Evolutionary conservation across 2,888 invertebrate genomes (phyloP).

Genomic region (Acanthacorydalis orientalis): DNA sequence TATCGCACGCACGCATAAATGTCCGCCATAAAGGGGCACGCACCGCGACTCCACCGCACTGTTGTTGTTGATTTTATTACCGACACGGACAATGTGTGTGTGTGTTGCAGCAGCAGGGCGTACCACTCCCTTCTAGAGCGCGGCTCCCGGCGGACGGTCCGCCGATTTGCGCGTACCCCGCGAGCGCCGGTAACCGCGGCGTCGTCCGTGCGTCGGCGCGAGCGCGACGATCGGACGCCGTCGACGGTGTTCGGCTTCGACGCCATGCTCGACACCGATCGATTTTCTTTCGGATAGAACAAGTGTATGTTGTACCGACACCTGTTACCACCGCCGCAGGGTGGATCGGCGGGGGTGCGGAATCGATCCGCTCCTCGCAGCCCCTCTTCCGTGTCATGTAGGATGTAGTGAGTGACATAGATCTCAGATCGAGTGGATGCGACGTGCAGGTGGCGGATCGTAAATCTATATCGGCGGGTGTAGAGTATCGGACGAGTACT

Average conservation of each 20-base stretch:
- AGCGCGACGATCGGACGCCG: background rate
- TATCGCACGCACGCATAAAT: no score
- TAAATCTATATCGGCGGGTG: no score
- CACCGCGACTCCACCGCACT: no score
- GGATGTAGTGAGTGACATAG: no score
- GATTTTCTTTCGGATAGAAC: background rate
- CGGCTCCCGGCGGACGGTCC: conserved; percentile 6
- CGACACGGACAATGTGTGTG: conserved; percentile 15
- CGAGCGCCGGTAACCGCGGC: conserved; percentile 1
- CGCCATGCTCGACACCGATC: conserved; percentile 1
- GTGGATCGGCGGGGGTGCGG: background rate
- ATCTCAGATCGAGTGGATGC: no score
- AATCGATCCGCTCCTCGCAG: background rate
- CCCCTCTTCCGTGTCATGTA: background rate
- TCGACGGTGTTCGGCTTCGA: background rate
- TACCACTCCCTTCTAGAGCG: conserved; percentile 19
- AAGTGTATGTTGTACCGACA: conserved; percentile 17
- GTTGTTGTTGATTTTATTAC: no score
- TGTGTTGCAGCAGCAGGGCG: conserved; percentile 15
- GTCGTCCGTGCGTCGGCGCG: background rate
- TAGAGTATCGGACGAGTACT: no score
- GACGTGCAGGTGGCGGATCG: no score
- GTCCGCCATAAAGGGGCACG: no score
- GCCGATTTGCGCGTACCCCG: conserved; percentile 5
- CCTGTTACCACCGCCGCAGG: conserved; percentile 22